Percentiles rank a stretch among this genome's conserved stretches.
These are phyloP conservation scores for Hoplostethus mediterraneus DNA, from an alignment of 2,797 vertebrate genomes.

Conservation along the genomic window DNA sequence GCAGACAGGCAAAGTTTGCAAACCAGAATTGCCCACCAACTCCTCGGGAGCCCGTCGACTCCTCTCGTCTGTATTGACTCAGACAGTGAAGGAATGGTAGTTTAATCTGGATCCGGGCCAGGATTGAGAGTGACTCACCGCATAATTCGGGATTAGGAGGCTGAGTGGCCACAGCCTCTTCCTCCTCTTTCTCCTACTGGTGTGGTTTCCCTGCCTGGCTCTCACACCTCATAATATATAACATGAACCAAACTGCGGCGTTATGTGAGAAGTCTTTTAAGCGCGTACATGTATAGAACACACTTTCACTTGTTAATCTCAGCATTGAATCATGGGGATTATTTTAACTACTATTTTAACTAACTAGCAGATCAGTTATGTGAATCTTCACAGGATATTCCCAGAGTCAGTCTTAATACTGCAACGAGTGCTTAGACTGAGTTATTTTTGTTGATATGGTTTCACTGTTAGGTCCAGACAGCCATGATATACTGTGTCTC, in stretches of 20 bases:
- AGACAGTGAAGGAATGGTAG: conserved; percentile 29
- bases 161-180: conserved; percentile 46
- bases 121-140: conserved; percentile 61
- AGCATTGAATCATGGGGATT: conserved; percentile 54
- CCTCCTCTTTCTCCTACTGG: neutral
- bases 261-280: neutral
- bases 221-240: neutral
- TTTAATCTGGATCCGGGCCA: conserved; percentile 57
- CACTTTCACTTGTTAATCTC: conserved; percentile 30
- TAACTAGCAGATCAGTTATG: conserved; percentile 47
- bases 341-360: conserved; percentile 33
- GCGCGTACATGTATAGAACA: too few relatives aligned
- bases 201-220: conserved; percentile 10
- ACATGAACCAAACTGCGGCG: neutral
- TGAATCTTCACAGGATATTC: conserved; percentile 17
- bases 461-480: too few relatives aligned
- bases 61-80: conserved; percentile 43
- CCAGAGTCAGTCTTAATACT: neutral
- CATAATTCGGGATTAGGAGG: conserved; percentile 82
- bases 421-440: too few relatives aligned
- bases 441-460: neutral
- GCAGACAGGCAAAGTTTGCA: neutral
- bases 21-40: neutral
- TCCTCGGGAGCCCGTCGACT: neutral
- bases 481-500: too few relatives aligned